Base-by-base conservation (phyloP, 2,888 invertebrate genomes). In the Drosophila nigricruria region DNA sequence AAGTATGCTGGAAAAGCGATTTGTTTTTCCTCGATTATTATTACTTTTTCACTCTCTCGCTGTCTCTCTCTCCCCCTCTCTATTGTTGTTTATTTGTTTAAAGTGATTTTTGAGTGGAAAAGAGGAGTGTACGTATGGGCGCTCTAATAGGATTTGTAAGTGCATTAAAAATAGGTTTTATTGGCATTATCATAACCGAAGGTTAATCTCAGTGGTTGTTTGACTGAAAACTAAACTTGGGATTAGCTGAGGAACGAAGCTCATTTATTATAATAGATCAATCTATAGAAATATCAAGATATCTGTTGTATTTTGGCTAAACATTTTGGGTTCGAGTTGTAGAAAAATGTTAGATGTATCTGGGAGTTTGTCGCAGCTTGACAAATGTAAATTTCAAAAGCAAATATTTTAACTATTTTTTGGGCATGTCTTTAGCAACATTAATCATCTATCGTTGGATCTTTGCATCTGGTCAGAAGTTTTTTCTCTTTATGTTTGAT, bases 381-480 rank as follows among this genome's bases (percentile, higher is more conserved):
- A 75, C 76, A 65, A 40, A 79, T 75, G 65, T 77, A 12, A 42
- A 58, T 64, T 61, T 54, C 23, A 53, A 73, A 78, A 78, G 49
- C 56, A 73, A 67, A 69, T 67, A 36, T 49, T 66, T 56, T 45
- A 42, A 27, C 25, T 53, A 34, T 38, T 49, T 57, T 58, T 62
- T 58, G 52, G 18, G 30, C 36, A 30, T 20, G 56, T 42, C 20
- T 6, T 6, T 2, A 12, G 30, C 40, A 32, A 47, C 53, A 67
- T 75, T 63, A 75, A 75, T 75, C 73, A 78, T 56, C 18, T 59
- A 62, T 67, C 23, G 54, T 38, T 77, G 53, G 34, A n/a, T 45
- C 34, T 58, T 27, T 57, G 20, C 49, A 34, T 52, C 56, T 76
- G 67, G 27, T 53, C 60, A 62, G 76, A 56, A 74, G 57, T 23